Evolutionary conservation across 2,113 vertebrate genomes (phyloP).

Genomic region (zebrafish (Danio rerio)): GRCz12tu NC_133192.1:20217501-20218000

Average conservation of each 20-base stretch:
- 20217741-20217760: conserved; percentile 50
- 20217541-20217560: background rate
- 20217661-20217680: conserved; percentile 56
- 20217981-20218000: conserved; percentile 28
- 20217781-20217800: conserved; percentile 62
- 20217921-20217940: conserved; percentile 41
- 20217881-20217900: conserved; percentile 57
- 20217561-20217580: conserved; percentile 9
- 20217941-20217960: conserved; percentile 37
- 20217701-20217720: conserved; percentile 68
- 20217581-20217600: conserved; percentile 24
- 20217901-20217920: conserved; percentile 50
- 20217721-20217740: conserved; percentile 63
- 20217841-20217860: conserved; percentile 56
- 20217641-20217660: conserved; percentile 55
- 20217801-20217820: conserved; percentile 66
- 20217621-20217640: conserved; percentile 68
- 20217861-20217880: conserved; percentile 61
- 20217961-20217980: conserved; percentile 24
- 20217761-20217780: conserved; percentile 56
- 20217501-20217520: background rate
- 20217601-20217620: conserved; percentile 49
- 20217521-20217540: background rate
- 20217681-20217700: conserved; percentile 70
- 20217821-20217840: conserved; percentile 55